Percentiles rank a stretch among this genome's conserved stretches.
phyloP scores from a whole-genome alignment of 2,113 vertebrate species.

The Hipposideros armiger region DNA sequence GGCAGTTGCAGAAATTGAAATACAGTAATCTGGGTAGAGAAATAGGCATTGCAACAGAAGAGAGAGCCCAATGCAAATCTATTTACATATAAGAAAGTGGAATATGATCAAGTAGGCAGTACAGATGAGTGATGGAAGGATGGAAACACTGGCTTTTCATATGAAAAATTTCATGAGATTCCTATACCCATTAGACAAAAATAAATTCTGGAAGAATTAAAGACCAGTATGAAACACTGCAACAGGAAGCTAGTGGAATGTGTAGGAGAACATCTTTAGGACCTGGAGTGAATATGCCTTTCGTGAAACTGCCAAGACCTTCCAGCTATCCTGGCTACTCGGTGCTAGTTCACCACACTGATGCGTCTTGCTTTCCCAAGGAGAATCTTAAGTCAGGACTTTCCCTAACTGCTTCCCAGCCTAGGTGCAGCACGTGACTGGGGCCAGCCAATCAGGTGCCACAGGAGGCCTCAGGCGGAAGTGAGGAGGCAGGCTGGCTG shows the following conservation, averaged over 20 bases:
- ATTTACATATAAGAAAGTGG: accelerated
- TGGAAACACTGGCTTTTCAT: not conserved
- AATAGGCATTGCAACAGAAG: accelerated
- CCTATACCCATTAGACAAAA: not conserved
- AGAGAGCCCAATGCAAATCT: accelerated
- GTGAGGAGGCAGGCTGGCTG: not conserved
- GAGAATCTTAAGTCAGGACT: too few relatives aligned
- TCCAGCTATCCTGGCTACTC: not conserved
- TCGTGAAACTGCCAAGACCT: too few relatives aligned
- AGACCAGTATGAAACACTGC: not conserved
- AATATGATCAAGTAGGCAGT: too few relatives aligned
- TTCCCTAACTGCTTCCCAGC: not conserved
- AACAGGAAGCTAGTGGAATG: not conserved
- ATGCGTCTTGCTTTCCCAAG: not conserved
- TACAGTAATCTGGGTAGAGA: not conserved
- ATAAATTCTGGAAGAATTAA: not conserved
- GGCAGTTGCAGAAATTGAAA: not conserved
- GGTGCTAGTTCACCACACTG: accelerated
- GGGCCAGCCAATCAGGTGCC: not conserved
- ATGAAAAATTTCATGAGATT: not conserved
- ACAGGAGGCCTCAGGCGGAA: accelerated
- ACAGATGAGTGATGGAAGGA: not conserved
- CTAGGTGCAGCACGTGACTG: not conserved
- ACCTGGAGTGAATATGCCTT: not conserved
- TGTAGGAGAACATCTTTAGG: not conserved